Evolutionary conservation across 1,140 invertebrate genomes (phyloP).

Genomic region (Musca domestica): DNA sequence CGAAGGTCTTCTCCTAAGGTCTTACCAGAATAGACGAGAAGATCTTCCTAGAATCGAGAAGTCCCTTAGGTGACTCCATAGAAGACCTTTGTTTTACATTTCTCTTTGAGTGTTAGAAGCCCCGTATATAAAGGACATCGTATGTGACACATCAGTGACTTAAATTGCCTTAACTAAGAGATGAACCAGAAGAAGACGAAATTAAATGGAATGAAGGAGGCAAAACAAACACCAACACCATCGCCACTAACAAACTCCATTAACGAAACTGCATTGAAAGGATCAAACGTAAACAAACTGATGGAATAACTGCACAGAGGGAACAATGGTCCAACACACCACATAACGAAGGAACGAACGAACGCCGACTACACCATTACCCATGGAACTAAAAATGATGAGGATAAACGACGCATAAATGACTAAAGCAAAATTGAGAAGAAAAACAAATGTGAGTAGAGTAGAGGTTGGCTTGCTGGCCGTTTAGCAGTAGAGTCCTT

Average conservation of each 20-base stretch:
- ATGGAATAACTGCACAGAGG: not conserved
- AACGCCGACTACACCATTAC: not conserved
- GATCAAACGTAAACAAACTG: constrained; percentile 1
- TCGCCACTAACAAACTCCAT: constrained; percentile 3
- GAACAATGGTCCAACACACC: not conserved
- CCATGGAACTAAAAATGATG: constrained; percentile 11
- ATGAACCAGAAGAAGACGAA: not conserved
- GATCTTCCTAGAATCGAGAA: too few species aligned
- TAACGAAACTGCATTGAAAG: constrained; percentile 21
- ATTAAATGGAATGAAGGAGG: constrained; percentile 2
- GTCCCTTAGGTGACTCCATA: too few species aligned
- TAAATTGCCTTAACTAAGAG: constrained; percentile 15
- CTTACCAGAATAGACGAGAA: too few species aligned
- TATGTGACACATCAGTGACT: too few species aligned
- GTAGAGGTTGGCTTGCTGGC: too few species aligned
- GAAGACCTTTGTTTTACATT: too few species aligned
- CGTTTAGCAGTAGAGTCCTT: too few species aligned
- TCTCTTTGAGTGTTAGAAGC: too few species aligned
- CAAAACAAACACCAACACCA: not conserved
- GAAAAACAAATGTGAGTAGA: constrained; percentile 4
- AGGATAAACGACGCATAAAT: constrained; percentile 22
- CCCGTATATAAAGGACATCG: too few species aligned
- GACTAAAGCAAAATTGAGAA: constrained; percentile 15
- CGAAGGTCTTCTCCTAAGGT: too few species aligned
- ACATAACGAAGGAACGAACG: not conserved